Conservation (phyloP, 2,888 invertebrate genomes). For the Athalia rosae region DNA sequence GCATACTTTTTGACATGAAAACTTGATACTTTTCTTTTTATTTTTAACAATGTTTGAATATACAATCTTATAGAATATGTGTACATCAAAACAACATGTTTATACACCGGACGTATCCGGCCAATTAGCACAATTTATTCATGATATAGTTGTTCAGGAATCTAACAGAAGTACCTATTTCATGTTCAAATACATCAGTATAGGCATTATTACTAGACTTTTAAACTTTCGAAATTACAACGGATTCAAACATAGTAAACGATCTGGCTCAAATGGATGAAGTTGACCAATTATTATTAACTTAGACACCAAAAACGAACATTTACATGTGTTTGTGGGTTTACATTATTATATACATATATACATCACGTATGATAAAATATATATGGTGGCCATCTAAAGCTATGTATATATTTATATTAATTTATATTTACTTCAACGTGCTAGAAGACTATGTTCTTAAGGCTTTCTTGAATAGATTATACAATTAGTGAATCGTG, state of each 20-base stretch:
- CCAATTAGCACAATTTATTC: neutral
- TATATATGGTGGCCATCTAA: slow-evolving; percentile 65
- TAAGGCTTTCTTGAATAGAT: slow-evolving; percentile 47
- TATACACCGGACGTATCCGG: slow-evolving; percentile 18
- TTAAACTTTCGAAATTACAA: neutral
- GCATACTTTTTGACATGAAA: neutral
- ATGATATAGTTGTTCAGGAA: neutral
- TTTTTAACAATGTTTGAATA: neutral
- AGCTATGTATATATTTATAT: slow-evolving; percentile 50
- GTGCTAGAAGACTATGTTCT: slow-evolving; percentile 36
- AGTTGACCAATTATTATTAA: neutral
- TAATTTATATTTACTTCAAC: slow-evolving; percentile 40
- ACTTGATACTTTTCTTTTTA: neutral
- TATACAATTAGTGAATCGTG: slow-evolving; percentile 30
- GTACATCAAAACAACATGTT: slow-evolving; percentile 30
- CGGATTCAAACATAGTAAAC: neutral
- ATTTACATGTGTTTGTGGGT: neutral
- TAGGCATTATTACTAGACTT: too few species aligned
- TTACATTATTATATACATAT: slow-evolving; percentile 62
- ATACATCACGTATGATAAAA: slow-evolving; percentile 67
- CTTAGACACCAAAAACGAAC: neutral
- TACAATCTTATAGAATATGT: slow-evolving; percentile 30
- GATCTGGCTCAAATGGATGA: neutral
- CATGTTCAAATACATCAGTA: neutral
- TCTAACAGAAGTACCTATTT: neutral